Percentiles rank a stretch among this genome's conserved stretches.
These are phyloP conservation scores for Axis porcinus DNA, from an alignment of 2,113 vertebrate genomes.

Conservation along the genomic window DNA sequence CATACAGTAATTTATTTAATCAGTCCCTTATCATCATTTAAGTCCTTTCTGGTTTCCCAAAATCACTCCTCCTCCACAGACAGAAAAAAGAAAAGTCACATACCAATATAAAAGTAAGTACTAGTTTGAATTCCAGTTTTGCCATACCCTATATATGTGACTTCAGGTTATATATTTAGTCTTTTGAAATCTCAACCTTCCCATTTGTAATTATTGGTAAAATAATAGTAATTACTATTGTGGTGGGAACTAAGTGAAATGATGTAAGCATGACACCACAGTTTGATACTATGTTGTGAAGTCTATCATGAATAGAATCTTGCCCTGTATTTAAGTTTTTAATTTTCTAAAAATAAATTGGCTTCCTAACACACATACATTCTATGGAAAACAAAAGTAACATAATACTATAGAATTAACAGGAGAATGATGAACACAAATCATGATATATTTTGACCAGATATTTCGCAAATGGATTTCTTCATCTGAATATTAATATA, in stretches of 20 bases:
- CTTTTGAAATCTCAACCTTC: background rate
- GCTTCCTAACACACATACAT: background rate
- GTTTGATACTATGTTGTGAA: background rate
- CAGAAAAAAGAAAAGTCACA: background rate
- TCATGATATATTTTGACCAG: background rate
- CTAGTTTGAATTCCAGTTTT: background rate
- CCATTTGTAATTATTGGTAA: background rate
- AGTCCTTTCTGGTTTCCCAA: background rate
- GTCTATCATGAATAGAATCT: background rate
- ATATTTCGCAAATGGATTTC: background rate
- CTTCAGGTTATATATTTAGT: background rate
- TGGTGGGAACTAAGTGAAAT: background rate
- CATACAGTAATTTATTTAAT: background rate
- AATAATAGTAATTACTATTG: background rate
- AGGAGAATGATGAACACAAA: background rate
- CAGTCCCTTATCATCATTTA: background rate
- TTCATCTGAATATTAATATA: background rate
- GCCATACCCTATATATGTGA: background rate
- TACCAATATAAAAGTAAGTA: background rate
- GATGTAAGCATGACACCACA: background rate
- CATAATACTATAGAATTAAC: background rate
- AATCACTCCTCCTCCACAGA: rapidly evolving
- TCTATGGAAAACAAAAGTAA: background rate
- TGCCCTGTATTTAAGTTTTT: background rate
- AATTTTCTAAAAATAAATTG: background rate